Base-by-base conservation (phyloP, 2,113 vertebrate genomes). In the Urocitellus parryii region DNA sequence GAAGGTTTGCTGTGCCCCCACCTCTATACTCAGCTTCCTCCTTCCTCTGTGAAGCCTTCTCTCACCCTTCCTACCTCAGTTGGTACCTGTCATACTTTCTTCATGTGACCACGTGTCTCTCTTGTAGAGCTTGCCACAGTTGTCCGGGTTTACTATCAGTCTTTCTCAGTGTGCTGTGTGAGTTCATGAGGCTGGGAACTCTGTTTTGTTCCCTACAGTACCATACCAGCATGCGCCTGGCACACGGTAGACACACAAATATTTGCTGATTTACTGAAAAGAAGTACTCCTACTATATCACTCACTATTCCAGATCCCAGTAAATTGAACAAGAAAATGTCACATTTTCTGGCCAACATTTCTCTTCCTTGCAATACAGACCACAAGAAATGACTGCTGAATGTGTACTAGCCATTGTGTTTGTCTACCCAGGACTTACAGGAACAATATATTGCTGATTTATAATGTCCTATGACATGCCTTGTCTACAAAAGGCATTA, bases 401-500 rank as follows among this genome's bases (percentile, higher is more conserved):
- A 56, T 37, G 29, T 42, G 48, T 58, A 22, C 37, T 42, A 67
- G 63, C 56, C 72, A 67, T 27, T 92, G 22, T 68, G 37, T 91
- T 90, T 95, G 32, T 73, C 58, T 80, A 56, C 17, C 9, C 2
- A 22, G 13, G 11, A 29, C n/a, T 29, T 16, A 82, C 0, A 58
- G 58, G 42, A 96, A 92, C 25, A 83, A 78, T 70, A 6, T 27
- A 65, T 70, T 45, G 16, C 45, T 79, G 89, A 32, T 42, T 80
- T 90, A 45, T 65, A 88, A 74, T 37, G 61, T 74, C 39, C 17
- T 83, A 0, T 65, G 83, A 87, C 8, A 27, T 53, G 29, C 48
- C 45, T 94, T 89, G 73, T 94, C 86, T 96, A 96, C 42, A 8
- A 72, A 96, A 91, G 56, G 42, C 0, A 3, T 1, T 34, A 16